These are phyloP conservation scores for Aleiodes sp. DNA, from an alignment of 1,140 invertebrate genomes.

Conservation along the genomic window DNA sequence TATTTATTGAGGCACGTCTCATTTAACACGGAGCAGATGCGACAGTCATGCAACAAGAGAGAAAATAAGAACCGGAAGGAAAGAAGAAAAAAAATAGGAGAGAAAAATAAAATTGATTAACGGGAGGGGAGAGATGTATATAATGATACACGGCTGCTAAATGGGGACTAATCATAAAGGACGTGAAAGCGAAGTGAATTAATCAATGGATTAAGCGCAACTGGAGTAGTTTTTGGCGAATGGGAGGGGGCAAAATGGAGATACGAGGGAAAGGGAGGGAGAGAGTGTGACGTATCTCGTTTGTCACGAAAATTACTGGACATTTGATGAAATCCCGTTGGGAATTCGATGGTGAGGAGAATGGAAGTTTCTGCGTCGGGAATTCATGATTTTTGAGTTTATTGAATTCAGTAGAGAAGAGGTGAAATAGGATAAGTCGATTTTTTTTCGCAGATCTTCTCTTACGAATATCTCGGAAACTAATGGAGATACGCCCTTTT, in stretches of 20 bases:
- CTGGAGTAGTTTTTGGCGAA: constrained; percentile 35
- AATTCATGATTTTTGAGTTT: no score
- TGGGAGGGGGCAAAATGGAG: neutral
- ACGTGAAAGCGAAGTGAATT: constrained; percentile 63
- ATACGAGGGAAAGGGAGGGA: constrained; percentile 27
- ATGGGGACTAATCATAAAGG: constrained; percentile 60
- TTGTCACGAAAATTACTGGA: constrained; percentile 64
- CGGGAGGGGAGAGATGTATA: constrained; percentile 3
- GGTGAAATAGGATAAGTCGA: no score
- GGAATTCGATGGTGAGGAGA: neutral
- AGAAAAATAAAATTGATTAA: constrained; percentile 23
- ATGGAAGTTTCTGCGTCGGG: neutral
- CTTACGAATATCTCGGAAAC: no score
- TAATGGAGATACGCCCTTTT: no score
- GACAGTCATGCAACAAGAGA: constrained; percentile 14
- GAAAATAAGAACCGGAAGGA: constrained; percentile 34
- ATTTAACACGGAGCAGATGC: constrained; percentile 3
- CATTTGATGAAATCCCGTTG: constrained; percentile 47
- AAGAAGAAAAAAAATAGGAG: constrained; percentile 16
- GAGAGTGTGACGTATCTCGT: constrained; percentile 59
- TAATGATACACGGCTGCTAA: constrained; percentile 3
- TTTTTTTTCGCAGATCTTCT: no score
- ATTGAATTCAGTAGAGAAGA: no score
- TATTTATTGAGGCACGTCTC: neutral
- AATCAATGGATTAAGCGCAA: constrained; percentile 66